These are phyloP conservation scores for Drosophila suboccidentalis DNA, from an alignment of 2,888 invertebrate genomes.

Conservation along the genomic window DNA sequence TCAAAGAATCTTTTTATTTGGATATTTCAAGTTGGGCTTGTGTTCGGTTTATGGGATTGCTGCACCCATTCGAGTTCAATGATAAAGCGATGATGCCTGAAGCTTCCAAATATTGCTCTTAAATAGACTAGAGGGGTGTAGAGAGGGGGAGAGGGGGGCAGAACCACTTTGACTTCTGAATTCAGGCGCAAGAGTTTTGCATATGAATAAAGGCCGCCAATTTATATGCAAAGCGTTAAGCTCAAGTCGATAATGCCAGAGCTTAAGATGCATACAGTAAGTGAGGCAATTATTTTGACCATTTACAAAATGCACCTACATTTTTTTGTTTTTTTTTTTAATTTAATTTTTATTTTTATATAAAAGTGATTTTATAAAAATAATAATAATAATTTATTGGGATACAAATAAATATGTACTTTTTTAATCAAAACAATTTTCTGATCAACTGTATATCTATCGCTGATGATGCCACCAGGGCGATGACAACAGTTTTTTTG, in stretches of 20 bases:
- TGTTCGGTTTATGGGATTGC: slow-evolving; percentile 54
- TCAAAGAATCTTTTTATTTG: slow-evolving; percentile 54
- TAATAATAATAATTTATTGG: no score
- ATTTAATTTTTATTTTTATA: no score
- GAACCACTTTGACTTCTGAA: slow-evolving; percentile 72
- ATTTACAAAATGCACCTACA: neutral
- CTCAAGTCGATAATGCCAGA: slow-evolving; percentile 51
- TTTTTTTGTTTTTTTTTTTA: no score
- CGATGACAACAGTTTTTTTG: slow-evolving; percentile 38
- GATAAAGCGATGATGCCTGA: slow-evolving; percentile 62
- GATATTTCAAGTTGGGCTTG: slow-evolving; percentile 32
- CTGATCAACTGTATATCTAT: neutral
- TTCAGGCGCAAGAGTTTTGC: slow-evolving; percentile 61
- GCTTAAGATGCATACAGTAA: slow-evolving; percentile 4
- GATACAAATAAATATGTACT: no score
- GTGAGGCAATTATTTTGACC: neutral
- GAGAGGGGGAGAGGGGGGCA: slow-evolving; percentile 20
- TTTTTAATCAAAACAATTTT: neutral
- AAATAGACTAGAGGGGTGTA: slow-evolving; percentile 58
- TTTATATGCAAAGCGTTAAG: slow-evolving; percentile 67
- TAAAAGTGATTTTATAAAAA: no score
- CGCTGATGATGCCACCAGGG: slow-evolving; percentile 64
- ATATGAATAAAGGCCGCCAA: slow-evolving; percentile 65
- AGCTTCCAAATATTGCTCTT: slow-evolving; percentile 61
- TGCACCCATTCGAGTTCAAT: slow-evolving; percentile 67